Evolutionary conservation across 1,140 invertebrate species (phyloP), one percentile per base, ranked within the genome.

Genomic region (Cyphomyrmex costatus): DNA sequence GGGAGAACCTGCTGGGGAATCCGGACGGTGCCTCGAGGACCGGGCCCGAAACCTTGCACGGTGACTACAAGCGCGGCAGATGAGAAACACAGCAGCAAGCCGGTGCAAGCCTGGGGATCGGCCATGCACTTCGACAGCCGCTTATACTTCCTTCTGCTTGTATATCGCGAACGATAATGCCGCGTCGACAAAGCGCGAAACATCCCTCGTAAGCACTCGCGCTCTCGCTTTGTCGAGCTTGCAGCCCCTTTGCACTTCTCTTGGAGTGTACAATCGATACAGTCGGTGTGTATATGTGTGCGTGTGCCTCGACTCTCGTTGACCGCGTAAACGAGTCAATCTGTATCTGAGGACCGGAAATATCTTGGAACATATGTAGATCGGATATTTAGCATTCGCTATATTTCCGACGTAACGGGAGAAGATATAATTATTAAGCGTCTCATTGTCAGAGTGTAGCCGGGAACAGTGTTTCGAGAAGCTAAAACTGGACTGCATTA

Each of bases 1-100:
- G 90, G 86, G 70, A 80, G 89, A 91, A 91, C 84, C 89, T 91
- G 89, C 89, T 90, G 89, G 85, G 85, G 90, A 91, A 90, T 90
- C 90, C 80, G 53, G 36, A 66, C 89, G 89, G 76, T 87, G 88
- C 68, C 82, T 61, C 16, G 78, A 63, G 63, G 63, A 85, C 77
- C 88, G 63, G 80, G 58, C 61, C n/a, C n/a, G n/a, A n/a, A n/a
- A n/a, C 12, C 51, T n/a, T 8, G 53, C 33, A 60, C 77, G 83
- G 65, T 90, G 88, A 88, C 86, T 90, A 88, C 71, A 70, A 60
- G 61, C 86, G 76, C 70, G 68, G 61, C 49, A 86, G 88, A 88
- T 80, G 88, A 85, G 88, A 89, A 89, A 90, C 88, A 83, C 88
- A 89, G 71, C 68, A 82, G 49, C 88, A 86, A 85, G 58, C 80